Conservation (phyloP, 2,113 vertebrate species). For the Ochotona curzoniae region DNA sequence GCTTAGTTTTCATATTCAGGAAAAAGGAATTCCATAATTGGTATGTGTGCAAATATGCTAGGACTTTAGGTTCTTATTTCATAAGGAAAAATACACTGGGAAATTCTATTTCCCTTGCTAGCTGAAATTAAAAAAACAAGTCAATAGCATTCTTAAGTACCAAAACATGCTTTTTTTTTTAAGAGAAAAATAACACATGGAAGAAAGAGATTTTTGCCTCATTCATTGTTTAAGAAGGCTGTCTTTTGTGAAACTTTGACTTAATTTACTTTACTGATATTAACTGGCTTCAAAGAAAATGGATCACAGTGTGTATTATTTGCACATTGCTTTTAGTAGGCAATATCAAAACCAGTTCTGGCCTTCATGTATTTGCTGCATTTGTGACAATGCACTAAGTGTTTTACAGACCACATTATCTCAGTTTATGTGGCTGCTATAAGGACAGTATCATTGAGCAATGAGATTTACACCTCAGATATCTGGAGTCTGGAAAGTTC, state of each 20-base stretch:
- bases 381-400: neutral
- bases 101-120: constrained; percentile 54
- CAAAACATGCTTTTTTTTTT: neutral
- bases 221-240: neutral
- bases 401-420: neutral
- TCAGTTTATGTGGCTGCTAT: neutral
- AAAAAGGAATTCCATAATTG: constrained; percentile 76
- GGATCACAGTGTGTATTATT: neutral
- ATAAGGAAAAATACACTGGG: constrained; percentile 62
- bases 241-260: constrained; percentile 5
- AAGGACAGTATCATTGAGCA: neutral
- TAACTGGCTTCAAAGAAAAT: neutral
- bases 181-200: neutral
- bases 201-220: neutral
- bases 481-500: neutral
- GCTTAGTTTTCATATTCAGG: constrained; percentile 56
- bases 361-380: neutral
- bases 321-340: neutral
- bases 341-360: neutral
- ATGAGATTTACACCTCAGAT: neutral
- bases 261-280: constrained; percentile 5
- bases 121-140: constrained; percentile 49
- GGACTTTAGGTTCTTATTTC: constrained; percentile 65
- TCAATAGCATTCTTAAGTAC: neutral
- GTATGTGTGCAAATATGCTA: constrained; percentile 68